These are phyloP conservation scores for Panulirus ornatus DNA, from an alignment of 1,140 invertebrate species.

Conservation along the genomic window DNA sequence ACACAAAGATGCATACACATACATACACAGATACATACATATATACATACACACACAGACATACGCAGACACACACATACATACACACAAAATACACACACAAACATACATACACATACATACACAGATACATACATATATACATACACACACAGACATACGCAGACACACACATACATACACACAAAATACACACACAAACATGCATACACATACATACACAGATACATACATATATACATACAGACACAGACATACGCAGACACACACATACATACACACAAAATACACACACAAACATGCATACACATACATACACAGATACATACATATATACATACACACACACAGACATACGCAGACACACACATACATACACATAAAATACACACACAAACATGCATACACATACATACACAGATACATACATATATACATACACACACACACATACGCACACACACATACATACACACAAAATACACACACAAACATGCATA, in stretches of 20 bases:
- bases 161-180: not conserved
- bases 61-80: not conserved
- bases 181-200: not conserved
- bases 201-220: not conserved
- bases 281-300: not conserved
- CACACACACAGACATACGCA: constrained; percentile 10
- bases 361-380: constrained; percentile 7
- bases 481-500: constrained; percentile 6
- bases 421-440: not conserved
- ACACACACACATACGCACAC: not conserved
- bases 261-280: constrained; percentile 9
- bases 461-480: constrained; percentile 7
- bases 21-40: constrained; percentile 4
- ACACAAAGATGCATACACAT: constrained; percentile 32
- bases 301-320: not conserved
- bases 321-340: not conserved
- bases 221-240: not conserved
- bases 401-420: not conserved
- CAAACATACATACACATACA: not conserved
- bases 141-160: not conserved
- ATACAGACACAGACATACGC: not conserved
- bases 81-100: not conserved
- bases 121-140: not conserved
- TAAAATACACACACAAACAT: not conserved
- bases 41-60: constrained; percentile 43